Base-by-base conservation (phyloP, 2,113 vertebrate genomes). In the Hippocampus guttulatus region DNA sequence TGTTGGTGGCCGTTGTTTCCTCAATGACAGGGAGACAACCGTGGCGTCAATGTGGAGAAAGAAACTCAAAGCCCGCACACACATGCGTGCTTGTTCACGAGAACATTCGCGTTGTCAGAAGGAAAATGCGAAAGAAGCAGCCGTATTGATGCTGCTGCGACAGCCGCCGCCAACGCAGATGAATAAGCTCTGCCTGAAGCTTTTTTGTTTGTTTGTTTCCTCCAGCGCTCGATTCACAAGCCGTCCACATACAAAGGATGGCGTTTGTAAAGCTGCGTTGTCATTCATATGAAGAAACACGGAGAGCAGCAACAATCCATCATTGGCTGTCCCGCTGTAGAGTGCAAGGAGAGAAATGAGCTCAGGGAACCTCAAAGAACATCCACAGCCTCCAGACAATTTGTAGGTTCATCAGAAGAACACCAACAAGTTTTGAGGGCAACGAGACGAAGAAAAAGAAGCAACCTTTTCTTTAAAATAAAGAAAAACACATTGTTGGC, bases 91-190 rank as follows among this genome's bases (percentile, higher is more conserved):
- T 89, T 88, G 85, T 90, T 89, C 78, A 33, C 73, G 43, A 67
- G 78, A 85, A 78, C 73, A 73, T 84, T 86, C 79, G 80, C 49
- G 76, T 78, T 81, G 81, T 75, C 60, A 60, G 43, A 55, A 33
- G 27, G 69, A 67, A 73, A 47, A 43, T 63, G 61, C 0, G 27
- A 71, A 72, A 77, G 80, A 70, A 76, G 73, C 74, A 62, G 74
- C 70, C 66, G 77, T 81, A 81, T 85, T 86, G 86, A 87, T 87
- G 82, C 74, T 82, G 76, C 68, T 71, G 66, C 70, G 84, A 79
- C 82, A 82, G 81, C 86, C 86, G 81, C 86, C 86, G 83, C 90
- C 87, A 82, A 77, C 75, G 75, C 40, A 6, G 76, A 87, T 88
- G 87, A 86, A 79, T 85, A 85, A 83, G 84, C 77, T 69, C 55